Conservation (phyloP, 2,113 vertebrate species). For the Psilopsiagon aurifrons region DNA sequence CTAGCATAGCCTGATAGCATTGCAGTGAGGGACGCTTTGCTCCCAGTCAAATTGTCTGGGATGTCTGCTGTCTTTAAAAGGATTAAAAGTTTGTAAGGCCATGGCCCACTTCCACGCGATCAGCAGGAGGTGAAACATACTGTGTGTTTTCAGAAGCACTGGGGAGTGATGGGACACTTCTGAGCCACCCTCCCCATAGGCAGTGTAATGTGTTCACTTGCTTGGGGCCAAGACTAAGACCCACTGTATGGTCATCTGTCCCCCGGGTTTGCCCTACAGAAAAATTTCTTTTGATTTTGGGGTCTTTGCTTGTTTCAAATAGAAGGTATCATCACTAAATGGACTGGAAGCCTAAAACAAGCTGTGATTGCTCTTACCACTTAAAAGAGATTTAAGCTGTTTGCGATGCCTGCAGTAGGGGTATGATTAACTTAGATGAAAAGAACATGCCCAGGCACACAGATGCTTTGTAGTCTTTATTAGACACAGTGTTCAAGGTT, state of each 20-base stretch:
- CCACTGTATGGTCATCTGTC: neutral
- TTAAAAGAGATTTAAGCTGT: neutral
- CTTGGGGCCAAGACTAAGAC: neutral
- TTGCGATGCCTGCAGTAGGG: neutral
- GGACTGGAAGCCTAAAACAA: neutral
- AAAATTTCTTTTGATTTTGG: neutral
- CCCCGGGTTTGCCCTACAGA: neutral
- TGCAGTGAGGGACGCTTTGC: neutral
- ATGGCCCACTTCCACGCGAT: neutral
- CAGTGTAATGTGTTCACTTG: neutral
- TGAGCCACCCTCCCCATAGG: neutral
- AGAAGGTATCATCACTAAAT: neutral
- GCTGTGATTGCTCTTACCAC: neutral
- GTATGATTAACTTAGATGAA: neutral
- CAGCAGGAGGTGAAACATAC: neutral
- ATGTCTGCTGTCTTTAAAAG: neutral
- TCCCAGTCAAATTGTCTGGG: neutral
- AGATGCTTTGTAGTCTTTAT: neutral
- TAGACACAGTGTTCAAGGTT: neutral
- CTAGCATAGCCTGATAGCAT: neutral
- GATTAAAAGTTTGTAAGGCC: neutral
- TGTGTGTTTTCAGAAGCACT: neutral
- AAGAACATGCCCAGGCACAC: neutral
- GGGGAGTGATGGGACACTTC: neutral
- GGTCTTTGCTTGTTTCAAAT: neutral